Evolutionary conservation across 2,113 vertebrate genomes (phyloP), one percentile per base, ranked within the genome.

Genomic region (Cichladusa arquata): DNA sequence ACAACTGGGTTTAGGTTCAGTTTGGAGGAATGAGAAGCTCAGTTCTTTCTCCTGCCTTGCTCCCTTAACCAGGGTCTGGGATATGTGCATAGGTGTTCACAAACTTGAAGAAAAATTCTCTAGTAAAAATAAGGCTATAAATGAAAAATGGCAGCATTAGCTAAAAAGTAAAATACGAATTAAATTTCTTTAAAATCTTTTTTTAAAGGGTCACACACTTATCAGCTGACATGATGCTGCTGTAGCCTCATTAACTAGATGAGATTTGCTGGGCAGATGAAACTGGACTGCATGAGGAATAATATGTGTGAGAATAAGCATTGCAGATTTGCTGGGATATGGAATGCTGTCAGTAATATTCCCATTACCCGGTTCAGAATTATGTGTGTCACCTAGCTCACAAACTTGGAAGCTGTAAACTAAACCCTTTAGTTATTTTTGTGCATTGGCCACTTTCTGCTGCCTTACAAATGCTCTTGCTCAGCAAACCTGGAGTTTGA

Each of bases 71-170:
- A 6, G 23, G 24, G 26, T 31, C 5, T 50, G 61, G 14, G 16
- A 4, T 45, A 12, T 0, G 0, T 51, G 40, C 19, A 31, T 28
- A 28, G 24, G 3, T n/a, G 25, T 36, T 36, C 36, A 36, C 36
- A 36, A 36, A 36, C 36, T 36, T 36, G 9, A 36, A 36, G 36
- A 36, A 36, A 24, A 88, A 5, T 22, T 50, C 31, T 62, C 13
- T 8, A 2, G 2, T 6, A 44, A 56, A 92, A 58, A 18, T 24
- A 50, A 66, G 29, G 18, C 47, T 66, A 25, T 36, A 11, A 22
- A 25, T 5, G 12, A 77, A 45, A 61, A 77, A 18, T 4, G 6
- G 7, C 36, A n/a, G 44, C 28, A 10, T 81, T 15, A 58, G 33
- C 38, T 44, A 44, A 40, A 34, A 47, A 20, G 36, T 36, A 36